Base-by-base conservation (phyloP, 2,888 invertebrate genomes). In the Barypeithes pellucidus region DNA sequence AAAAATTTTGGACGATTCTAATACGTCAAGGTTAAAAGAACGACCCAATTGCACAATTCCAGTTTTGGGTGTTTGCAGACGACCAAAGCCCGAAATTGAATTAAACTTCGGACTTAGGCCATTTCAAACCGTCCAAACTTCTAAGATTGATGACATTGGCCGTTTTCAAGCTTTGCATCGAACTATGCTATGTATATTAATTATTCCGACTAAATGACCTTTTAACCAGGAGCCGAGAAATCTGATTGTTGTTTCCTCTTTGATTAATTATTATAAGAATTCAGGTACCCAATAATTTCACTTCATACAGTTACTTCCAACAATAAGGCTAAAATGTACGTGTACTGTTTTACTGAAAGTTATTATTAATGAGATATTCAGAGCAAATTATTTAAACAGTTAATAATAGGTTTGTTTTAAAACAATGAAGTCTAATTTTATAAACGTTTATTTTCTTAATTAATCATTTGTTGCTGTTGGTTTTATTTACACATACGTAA, bases 321-420 rank as follows among this genome's bases (percentile, higher is more conserved):
- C 12, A 12, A 29, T 29, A 12, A 16, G 14, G 43, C 8, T 41
- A 60, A 41, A 60, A 60, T 22, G 36, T 39, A 12, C 50, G 50
- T 63, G 50, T 50, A 33, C 36, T 29, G 63, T 63, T 63, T 24
- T 3, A 50, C 36, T 63, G 16, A 50, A 59, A 57, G 20, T 36
- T 59, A 18, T 67, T 67, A 67, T 67, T 67, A 67, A 67, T 59
- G 45, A 59, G 45, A 59, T 59, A 67, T 67, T 67, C 47, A 67
- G 67, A 67, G 67, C 67, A 67, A 59, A 59, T 43, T 43, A 45
- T 59, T 39, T 59, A 54, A 67, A 67, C 59, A 45, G 63, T 63
- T 43, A 45, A 36, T 63, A 16, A 43, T 12, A 22, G 22, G 5
- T 41, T 24, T 62, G 45, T 24, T 47, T 16, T 24, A 47, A 20